These are phyloP conservation scores for Polypedilum vanderplanki DNA, from an alignment of 1,140 invertebrate genomes.

Conservation along the genomic window DNA sequence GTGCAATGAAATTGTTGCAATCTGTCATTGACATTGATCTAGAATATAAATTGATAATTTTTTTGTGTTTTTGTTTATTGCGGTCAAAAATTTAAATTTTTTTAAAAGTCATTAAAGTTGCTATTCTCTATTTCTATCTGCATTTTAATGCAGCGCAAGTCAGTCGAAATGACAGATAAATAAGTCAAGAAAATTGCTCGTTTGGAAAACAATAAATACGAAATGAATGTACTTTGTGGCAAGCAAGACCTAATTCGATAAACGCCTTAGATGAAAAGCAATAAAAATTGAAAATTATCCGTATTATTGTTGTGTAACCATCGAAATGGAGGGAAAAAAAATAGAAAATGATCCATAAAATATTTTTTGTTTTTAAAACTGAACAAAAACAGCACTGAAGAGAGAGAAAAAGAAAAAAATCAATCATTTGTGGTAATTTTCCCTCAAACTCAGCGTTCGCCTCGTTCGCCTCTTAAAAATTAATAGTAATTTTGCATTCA, in stretches of 20 bases:
- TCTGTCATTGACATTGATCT: too few relatives aligned
- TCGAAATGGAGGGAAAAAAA: neutral
- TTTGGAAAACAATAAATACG: neutral
- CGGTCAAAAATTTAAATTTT: too few relatives aligned
- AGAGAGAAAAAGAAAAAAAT: neutral
- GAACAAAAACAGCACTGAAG: too few relatives aligned
- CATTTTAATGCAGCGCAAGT: too few relatives aligned
- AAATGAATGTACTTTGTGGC: conserved; percentile 10
- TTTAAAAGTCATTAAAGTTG: too few relatives aligned
- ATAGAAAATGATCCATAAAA: conserved; percentile 19
- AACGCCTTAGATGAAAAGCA: conserved; percentile 17
- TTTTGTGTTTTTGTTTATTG: too few relatives aligned
- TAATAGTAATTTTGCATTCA: conserved; percentile 27
- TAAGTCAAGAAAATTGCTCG: too few relatives aligned
- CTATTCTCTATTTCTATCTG: too few relatives aligned
- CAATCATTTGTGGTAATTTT: conserved; percentile 26
- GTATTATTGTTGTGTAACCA: conserved; percentile 18
- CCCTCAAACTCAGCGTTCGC: neutral
- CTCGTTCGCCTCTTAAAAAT: neutral
- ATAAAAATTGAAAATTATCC: conserved; percentile 20
- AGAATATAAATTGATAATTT: too few relatives aligned
- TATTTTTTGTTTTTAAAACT: neutral
- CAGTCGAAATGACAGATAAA: too few relatives aligned
- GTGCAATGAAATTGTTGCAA: too few relatives aligned
- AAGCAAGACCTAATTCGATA: conserved; percentile 12